phyloP scores from a whole-genome alignment of 2,113 vertebrate species.

The Tragulus kanchil region DNA sequence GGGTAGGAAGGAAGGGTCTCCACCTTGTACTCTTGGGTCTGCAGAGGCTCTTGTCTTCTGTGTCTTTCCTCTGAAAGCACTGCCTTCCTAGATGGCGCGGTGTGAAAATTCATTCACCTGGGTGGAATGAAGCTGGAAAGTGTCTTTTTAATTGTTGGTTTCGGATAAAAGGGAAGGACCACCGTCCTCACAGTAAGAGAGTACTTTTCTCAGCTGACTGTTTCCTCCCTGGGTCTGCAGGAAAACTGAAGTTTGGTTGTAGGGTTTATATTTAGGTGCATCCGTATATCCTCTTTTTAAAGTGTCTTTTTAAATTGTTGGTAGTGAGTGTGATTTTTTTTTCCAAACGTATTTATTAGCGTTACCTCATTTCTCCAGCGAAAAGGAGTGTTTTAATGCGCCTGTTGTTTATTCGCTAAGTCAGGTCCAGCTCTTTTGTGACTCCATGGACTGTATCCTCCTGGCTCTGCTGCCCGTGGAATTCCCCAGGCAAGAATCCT shows the following conservation, averaged over 20 bases:
- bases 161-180: not conserved
- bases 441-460: too few species aligned
- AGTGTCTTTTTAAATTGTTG: not conserved
- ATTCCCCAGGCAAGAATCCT: too few species aligned
- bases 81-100: too few species aligned
- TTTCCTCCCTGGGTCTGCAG: not conserved
- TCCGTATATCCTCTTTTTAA: not conserved
- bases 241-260: not conserved
- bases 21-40: not conserved
- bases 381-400: not conserved
- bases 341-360: not conserved
- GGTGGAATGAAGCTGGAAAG: too few species aligned
- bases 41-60: not conserved
- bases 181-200: rapidly evolving
- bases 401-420: too few species aligned
- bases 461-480: too few species aligned
- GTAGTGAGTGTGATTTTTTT: not conserved
- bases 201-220: not conserved
- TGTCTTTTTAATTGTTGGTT: too few species aligned
- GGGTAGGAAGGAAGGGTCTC: conserved; percentile 57
- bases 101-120: not conserved
- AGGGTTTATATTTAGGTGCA: not conserved
- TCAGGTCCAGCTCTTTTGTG: too few species aligned
- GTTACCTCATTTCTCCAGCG: not conserved
- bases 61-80: not conserved